Evolutionary conservation across 2,888 invertebrate genomes (phyloP).

Genomic region (Yponomeuta evonymella): DNA sequence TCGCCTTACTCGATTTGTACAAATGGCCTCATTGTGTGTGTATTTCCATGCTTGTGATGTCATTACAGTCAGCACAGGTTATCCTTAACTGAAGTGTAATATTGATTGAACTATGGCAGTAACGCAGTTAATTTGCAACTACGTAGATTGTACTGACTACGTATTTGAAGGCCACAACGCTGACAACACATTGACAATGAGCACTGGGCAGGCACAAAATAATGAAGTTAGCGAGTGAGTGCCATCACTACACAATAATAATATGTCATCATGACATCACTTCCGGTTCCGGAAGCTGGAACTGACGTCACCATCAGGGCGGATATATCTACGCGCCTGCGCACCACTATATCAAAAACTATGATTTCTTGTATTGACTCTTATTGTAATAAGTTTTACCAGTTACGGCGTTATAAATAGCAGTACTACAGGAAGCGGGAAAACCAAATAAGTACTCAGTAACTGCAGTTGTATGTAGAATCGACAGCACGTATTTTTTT

Average conservation of each 20-base stretch:
- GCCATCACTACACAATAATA: conserved; percentile 29
- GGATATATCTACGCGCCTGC: background rate
- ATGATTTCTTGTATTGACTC: background rate
- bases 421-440: background rate
- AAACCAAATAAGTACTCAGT: background rate
- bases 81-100: too few relatives aligned
- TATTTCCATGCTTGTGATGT: too few relatives aligned
- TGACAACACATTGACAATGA: conserved; percentile 5
- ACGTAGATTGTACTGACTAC: background rate
- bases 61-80: too few relatives aligned
- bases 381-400: background rate
- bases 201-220: conserved; percentile 2
- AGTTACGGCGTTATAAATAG: background rate
- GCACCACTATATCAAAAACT: background rate
- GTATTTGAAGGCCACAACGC: background rate
- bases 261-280: conserved; percentile 20
- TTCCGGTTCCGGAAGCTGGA: conserved; percentile 51
- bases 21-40: too few relatives aligned
- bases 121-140: background rate
- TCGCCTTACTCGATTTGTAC: too few relatives aligned
- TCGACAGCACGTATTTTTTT: too few relatives aligned
- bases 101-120: background rate
- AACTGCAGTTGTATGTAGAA: too few relatives aligned
- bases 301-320: background rate
- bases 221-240: conserved; percentile 24